These are phyloP conservation scores for Periophthalmus magnuspinnatus DNA, from an alignment of 2,797 vertebrate species.

Conservation along the genomic window DNA sequence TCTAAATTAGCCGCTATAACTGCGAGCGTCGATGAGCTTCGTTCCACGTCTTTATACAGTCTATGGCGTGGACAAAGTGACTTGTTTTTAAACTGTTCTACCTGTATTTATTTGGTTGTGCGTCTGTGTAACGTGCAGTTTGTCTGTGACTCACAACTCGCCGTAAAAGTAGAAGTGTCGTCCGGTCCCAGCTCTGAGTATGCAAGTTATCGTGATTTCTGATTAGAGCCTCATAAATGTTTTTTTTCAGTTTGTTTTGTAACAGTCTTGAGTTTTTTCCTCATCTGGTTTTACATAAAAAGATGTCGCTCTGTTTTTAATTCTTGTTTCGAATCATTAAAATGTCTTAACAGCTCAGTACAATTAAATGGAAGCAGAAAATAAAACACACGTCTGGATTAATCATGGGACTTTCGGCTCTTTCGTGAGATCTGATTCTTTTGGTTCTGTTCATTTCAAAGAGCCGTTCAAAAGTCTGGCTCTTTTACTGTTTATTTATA, in stretches of 20 bases:
- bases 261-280: neutral
- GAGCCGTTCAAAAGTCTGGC: no score
- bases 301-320: neutral
- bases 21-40: no score
- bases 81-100: slow-evolving; percentile 15
- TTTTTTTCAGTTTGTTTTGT: neutral
- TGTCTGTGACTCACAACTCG: slow-evolving; percentile 5
- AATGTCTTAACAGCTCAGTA: neutral
- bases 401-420: no score
- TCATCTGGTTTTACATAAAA: neutral
- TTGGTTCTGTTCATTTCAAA: no score
- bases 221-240: no score
- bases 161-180: neutral
- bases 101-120: slow-evolving; percentile 27
- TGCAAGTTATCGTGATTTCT: slow-evolving; percentile 13
- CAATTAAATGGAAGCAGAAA: neutral
- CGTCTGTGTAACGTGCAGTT: slow-evolving; percentile 7
- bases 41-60: no score
- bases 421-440: no score
- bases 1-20: no score
- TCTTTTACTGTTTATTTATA: no score
- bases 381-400: no score
- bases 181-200: slow-evolving; percentile 6
- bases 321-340: neutral
- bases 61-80: neutral